phyloP scores from a whole-genome alignment of 2,888 invertebrate species.

The Julus scandinavius region DNA sequence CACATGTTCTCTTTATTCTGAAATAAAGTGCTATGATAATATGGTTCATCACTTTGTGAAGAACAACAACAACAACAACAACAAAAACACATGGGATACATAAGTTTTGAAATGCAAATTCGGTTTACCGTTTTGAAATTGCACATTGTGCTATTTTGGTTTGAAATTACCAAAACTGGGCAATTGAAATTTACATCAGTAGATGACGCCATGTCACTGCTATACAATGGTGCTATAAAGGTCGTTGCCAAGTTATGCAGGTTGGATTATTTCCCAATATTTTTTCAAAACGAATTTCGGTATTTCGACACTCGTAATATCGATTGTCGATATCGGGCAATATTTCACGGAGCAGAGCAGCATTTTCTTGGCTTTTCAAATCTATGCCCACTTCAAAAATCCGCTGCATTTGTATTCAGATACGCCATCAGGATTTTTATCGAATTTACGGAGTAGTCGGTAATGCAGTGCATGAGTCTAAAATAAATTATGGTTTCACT shows the following conservation, averaged over 20 bases:
- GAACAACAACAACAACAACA: background rate
- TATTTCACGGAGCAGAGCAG: background rate
- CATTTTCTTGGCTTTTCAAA: background rate
- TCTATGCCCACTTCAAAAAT: background rate
- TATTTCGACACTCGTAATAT: background rate
- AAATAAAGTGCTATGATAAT: background rate
- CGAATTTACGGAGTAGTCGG: background rate
- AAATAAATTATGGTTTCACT: background rate
- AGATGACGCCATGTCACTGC: background rate
- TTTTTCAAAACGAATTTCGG: background rate
- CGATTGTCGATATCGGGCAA: slow-evolving; percentile 21
- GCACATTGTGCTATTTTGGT: background rate
- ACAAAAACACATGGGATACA: background rate
- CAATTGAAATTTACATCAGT: slow-evolving; percentile 3
- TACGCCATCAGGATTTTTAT: slow-evolving; percentile 1
- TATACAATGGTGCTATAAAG: background rate
- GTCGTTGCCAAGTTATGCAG: background rate
- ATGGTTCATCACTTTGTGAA: background rate
- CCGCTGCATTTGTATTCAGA: background rate
- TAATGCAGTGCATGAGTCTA: background rate
- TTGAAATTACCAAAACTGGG: background rate
- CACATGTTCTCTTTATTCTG: background rate
- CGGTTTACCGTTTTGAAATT: background rate
- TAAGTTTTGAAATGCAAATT: background rate
- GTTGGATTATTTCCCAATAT: slow-evolving; percentile 16